phyloP scores from a whole-genome alignment of 1,140 invertebrate species.

The Tigriopus japonicus region DNA sequence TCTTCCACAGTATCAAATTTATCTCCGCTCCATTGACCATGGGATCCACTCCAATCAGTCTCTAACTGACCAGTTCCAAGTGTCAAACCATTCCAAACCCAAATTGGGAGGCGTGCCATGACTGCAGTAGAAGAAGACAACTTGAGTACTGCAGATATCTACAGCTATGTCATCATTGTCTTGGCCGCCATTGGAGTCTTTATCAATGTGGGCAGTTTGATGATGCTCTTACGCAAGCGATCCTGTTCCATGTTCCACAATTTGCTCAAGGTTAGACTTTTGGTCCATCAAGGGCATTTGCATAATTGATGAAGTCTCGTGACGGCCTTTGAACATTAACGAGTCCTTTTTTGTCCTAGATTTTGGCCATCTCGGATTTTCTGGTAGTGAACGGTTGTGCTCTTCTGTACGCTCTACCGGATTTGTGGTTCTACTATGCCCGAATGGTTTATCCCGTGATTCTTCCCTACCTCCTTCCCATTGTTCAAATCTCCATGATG shows the following conservation, averaged over 20 bases:
- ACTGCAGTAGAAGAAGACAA: too few relatives aligned
- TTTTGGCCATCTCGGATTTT: constrained; percentile 4
- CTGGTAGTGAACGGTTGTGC: constrained; percentile 1
- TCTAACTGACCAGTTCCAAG: too few relatives aligned
- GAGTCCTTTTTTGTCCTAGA: not conserved
- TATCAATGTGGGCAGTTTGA: not conserved
- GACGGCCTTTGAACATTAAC: not conserved
- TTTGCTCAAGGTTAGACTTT: not conserved
- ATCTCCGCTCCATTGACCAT: too few relatives aligned
- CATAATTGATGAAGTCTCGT: not conserved
- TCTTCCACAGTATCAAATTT: too few relatives aligned
- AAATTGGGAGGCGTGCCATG: too few relatives aligned
- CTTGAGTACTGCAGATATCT: not conserved
- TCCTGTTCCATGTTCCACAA: not conserved
- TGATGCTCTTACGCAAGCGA: not conserved
- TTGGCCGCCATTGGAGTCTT: not conserved
- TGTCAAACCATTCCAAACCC: too few relatives aligned
- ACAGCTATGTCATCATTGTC: not conserved
- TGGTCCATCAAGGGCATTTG: too few relatives aligned
- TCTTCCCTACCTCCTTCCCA: constrained; percentile 5
- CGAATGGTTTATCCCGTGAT: not conserved
- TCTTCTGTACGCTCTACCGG: constrained; percentile 1
- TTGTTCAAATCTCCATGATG: constrained; percentile 13
- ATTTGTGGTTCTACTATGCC: constrained; percentile 1
- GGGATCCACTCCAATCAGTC: too few relatives aligned